phyloP scores from a whole-genome alignment of 2,797 vertebrate genomes.

The Champsocephalus gunnari region DNA sequence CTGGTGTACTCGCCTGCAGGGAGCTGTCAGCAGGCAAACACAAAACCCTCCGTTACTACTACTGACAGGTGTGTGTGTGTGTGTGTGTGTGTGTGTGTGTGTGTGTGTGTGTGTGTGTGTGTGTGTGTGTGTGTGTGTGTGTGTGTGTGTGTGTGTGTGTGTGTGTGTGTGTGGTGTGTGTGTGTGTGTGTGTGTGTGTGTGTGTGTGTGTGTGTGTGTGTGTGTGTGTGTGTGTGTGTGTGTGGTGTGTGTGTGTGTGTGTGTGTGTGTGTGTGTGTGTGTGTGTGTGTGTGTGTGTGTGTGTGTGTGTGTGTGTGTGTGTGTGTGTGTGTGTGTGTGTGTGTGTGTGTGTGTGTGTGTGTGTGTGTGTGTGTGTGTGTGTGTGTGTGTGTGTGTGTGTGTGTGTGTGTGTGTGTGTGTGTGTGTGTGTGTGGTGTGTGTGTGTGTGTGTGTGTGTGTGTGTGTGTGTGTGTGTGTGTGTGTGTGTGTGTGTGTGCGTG shows the following conservation, averaged over 20 bases:
- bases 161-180: too few relatives aligned
- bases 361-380: slow-evolving; percentile 15
- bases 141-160: slow-evolving; percentile 4
- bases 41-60: slow-evolving; percentile 40
- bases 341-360: slow-evolving; percentile 30
- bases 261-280: slow-evolving; percentile 7
- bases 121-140: neutral
- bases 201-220: too few relatives aligned
- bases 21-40: slow-evolving; percentile 65
- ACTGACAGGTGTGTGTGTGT: slow-evolving; percentile 47
- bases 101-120: neutral
- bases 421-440: too few relatives aligned
- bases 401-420: too few relatives aligned
- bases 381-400: slow-evolving; percentile 5
- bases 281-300: neutral
- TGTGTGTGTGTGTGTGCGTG: neutral
- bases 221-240: slow-evolving; percentile 9
- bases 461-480: neutral
- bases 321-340: slow-evolving; percentile 21
- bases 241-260: neutral
- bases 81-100: slow-evolving; percentile 6
- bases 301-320: slow-evolving; percentile 22
- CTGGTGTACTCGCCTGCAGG: slow-evolving; percentile 61
- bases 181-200: slow-evolving; percentile 15
- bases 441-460: neutral